Evolutionary conservation across 1,140 invertebrate species (phyloP).

Genomic region (Aphelenchoides avenae): DNA sequence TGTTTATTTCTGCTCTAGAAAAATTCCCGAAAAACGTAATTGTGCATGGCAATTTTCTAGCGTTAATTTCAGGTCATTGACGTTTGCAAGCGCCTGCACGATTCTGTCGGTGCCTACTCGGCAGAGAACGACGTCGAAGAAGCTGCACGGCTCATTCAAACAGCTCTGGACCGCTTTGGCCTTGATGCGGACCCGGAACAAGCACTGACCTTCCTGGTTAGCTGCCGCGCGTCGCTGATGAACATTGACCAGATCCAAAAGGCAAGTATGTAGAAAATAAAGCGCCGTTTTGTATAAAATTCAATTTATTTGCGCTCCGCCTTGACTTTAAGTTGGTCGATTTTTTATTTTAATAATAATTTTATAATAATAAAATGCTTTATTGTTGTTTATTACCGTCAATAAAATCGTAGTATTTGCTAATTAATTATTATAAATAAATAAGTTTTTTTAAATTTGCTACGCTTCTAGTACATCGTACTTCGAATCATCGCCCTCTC

Average conservation of each 20-base stretch:
- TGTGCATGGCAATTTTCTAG: no score
- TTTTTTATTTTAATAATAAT: neutral
- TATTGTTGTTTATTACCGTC: neutral
- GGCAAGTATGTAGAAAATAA: slow-evolving; percentile 3
- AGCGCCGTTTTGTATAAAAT: neutral
- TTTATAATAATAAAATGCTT: neutral
- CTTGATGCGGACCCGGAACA: slow-evolving; percentile 37
- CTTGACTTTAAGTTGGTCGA: neutral
- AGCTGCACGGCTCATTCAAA: slow-evolving; percentile 20
- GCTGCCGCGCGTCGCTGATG: slow-evolving; percentile 34
- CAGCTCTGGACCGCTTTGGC: slow-evolving; percentile 31
- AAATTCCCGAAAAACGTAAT: no score
- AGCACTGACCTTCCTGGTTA: slow-evolving; percentile 33
- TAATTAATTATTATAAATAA: slow-evolving; percentile 14
- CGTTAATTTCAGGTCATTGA: slow-evolving; percentile 32
- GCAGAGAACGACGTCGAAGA: slow-evolving; percentile 13
- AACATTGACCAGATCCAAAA: slow-evolving; percentile 36
- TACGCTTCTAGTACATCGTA: slow-evolving; percentile 36
- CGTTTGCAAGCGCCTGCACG: slow-evolving; percentile 39
- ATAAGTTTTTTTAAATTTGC: slow-evolving; percentile 12
- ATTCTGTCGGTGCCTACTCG: slow-evolving; percentile 25
- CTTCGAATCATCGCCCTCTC: slow-evolving; percentile 27
- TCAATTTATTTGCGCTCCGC: no score
- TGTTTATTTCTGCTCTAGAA: no score
- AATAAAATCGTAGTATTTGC: neutral